Evolutionary conservation across 2,888 invertebrate genomes (phyloP), one percentile per base, ranked within the genome.

Genomic region (Andrena bucephala): DNA sequence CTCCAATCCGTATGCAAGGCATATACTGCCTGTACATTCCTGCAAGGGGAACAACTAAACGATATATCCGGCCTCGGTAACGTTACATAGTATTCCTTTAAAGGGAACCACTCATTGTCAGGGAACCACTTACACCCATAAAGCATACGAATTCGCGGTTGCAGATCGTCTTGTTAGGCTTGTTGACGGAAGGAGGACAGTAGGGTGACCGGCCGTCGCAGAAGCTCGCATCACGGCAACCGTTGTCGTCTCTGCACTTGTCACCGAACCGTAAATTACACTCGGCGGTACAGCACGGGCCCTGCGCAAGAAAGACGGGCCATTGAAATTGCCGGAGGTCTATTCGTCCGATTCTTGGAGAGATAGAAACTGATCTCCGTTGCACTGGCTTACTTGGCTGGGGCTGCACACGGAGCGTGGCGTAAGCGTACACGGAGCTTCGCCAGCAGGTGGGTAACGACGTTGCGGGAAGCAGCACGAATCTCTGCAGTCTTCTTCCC

Each of bases 21-120:
- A 99, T 92, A 99, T 99, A n/a, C 99, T 99, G 0, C 99, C 99
- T 0, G 98, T 98, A 93, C 99, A 99, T 94, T 99, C 98, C 97
- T 97, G 92, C 87, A 86, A 63, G 3, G 66, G 16, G 5, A 60
- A 33, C 16, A 54, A 36, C 27, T 6, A 31, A 50, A 54, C 13
- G 10, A 57, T 57, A 24, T 27, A 33, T 36, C 71, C 16, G 7
- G 3, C 10, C 2, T 42, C 2, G 16, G 36, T 52, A 62, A 59
- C 1, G 27, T 20, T 36, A 29, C n/a, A 24, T 2, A 24, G n/a
- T 20, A 20, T 5, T 13, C 2, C 3, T 33, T 24, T 3, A 20
- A 5, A 16, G 33, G 5, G 24, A 31, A 13, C 33, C 8, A 36
- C 33, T 36, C 3, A 36, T 36, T 36, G 2, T 36, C 36, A 36